Conservation (phyloP, 2,113 vertebrate species). For the Prunella himalayana region DNA sequence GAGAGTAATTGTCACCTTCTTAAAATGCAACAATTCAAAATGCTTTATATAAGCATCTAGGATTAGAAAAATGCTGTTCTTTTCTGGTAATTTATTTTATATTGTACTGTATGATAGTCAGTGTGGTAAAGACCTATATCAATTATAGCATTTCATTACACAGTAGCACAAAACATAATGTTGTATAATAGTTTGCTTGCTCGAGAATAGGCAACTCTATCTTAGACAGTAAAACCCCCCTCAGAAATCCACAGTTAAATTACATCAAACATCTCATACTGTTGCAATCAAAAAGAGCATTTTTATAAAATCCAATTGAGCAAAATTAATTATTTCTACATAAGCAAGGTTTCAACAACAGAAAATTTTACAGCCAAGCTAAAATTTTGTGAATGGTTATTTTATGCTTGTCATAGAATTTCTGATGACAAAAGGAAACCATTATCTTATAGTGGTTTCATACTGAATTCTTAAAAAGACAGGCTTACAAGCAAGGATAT, state of each 20-base stretch:
- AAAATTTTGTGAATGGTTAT: not conserved
- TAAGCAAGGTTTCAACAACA: not conserved
- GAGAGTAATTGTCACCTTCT: slow-evolving; percentile 46
- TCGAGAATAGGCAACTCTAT: not conserved
- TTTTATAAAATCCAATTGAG: slow-evolving; percentile 29
- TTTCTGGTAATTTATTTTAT: slow-evolving; percentile 56
- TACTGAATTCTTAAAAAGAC: not conserved
- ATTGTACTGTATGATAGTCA: slow-evolving; percentile 30
- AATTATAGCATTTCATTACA: slow-evolving; percentile 57
- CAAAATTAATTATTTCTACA: slow-evolving; percentile 36
- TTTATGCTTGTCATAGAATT: slow-evolving; percentile 3
- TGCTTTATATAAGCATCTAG: slow-evolving; percentile 26
- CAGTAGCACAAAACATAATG: not conserved
- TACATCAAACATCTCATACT: not conserved
- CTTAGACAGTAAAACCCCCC: not conserved
- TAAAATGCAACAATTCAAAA: slow-evolving; percentile 41
- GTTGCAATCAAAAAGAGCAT: not conserved
- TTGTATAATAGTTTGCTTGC: not conserved
- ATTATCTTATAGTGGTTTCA: not conserved
- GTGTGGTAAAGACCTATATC: slow-evolving; percentile 27
- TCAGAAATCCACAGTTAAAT: slow-evolving; percentile 23
- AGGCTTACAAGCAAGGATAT: not conserved
- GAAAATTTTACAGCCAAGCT: not conserved
- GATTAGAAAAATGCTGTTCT: slow-evolving; percentile 50
- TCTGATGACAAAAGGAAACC: not conserved